Evolutionary conservation across 2,113 vertebrate genomes (phyloP).

Genomic region (Daboia siamensis): DNA sequence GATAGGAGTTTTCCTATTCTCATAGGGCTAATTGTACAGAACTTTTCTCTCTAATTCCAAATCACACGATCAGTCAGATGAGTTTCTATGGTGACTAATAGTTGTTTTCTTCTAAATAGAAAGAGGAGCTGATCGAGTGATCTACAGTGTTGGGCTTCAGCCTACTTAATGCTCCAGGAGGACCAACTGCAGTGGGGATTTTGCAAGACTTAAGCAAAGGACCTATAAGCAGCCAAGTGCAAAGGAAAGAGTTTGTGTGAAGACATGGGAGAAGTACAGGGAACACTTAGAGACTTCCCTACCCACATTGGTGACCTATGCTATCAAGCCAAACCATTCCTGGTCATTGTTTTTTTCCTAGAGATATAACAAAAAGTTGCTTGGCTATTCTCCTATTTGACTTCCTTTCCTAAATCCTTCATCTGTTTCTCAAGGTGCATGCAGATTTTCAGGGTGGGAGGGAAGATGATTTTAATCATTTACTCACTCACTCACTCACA

Average conservation of each 20-base stretch:
- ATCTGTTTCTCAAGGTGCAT: not conserved
- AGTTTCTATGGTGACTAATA: not conserved
- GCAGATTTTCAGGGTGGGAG: not conserved
- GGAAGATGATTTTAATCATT: not conserved
- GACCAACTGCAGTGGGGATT: not conserved
- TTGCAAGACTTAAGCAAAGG: not conserved
- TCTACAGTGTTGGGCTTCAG: not conserved
- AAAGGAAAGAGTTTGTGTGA: too few species aligned
- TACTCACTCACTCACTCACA: not conserved
- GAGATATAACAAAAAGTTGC: not conserved
- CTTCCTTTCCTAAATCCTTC: not conserved
- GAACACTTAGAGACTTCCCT: too few species aligned
- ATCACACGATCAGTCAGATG: not conserved
- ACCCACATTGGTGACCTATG: too few species aligned
- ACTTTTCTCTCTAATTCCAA: not conserved
- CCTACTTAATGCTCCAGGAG: not conserved
- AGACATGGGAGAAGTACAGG: too few species aligned
- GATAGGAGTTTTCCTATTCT: not conserved
- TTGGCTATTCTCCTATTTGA: not conserved
- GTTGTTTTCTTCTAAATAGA: not conserved
- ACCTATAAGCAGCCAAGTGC: not conserved
- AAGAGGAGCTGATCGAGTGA: not conserved
- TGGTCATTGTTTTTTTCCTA: not conserved
- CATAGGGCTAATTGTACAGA: not conserved
- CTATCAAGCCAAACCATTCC: not conserved